phyloP scores from a whole-genome alignment of 2,888 invertebrate genomes.

The Drosophila imparisetae region DNA sequence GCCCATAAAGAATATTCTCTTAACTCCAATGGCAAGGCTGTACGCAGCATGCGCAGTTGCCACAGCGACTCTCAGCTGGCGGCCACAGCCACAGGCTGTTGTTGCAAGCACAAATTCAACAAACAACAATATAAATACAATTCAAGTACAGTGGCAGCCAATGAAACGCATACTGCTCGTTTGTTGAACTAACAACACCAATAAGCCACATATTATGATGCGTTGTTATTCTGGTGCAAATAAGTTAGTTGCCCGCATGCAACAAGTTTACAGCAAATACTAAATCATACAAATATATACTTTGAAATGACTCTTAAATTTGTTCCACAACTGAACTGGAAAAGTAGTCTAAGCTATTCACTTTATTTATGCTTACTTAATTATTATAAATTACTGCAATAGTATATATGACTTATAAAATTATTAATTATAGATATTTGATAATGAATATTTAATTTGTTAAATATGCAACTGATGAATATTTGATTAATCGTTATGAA shows the following conservation, averaged over 20 bases:
- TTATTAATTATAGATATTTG: background rate
- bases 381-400: background rate
- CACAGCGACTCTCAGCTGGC: conserved; percentile 55
- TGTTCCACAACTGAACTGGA: background rate
- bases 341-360: background rate
- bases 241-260: background rate
- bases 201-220: background rate
- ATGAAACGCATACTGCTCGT: background rate
- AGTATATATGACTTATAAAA: background rate
- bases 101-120: conserved; percentile 39
- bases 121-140: conserved; percentile 47
- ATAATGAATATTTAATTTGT: too few relatives aligned
- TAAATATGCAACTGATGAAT: background rate
- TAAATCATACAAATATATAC: background rate
- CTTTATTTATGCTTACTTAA: background rate
- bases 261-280: background rate
- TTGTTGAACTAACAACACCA: background rate
- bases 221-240: background rate
- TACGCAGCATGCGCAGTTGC: conserved; percentile 67
- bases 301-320: background rate
- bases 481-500: background rate
- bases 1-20: conserved; percentile 48
- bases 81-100: conserved; percentile 57
- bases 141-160: conserved; percentile 44
- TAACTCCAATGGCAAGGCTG: conserved; percentile 22